A percentile compares a stretch with the other conserved stretches of the same genome.
Conservation (phyloP, 2,797 vertebrate genomes). For the Melopsittacus undulatus region DNA sequence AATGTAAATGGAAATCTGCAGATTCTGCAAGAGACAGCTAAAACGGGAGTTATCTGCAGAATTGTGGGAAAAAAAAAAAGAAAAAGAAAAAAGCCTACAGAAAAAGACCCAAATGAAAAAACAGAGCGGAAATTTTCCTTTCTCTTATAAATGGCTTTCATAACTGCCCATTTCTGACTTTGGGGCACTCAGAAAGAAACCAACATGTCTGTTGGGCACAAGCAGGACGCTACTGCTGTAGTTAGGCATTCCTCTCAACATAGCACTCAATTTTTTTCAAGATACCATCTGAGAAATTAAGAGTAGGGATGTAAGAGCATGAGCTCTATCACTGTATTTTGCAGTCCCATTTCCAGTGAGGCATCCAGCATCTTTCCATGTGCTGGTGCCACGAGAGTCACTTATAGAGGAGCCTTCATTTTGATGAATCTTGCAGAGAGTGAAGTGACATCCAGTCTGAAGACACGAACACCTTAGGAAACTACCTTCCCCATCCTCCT, state of each 20-base stretch:
- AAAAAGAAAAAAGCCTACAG: neutral
- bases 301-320: neutral
- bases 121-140: neutral
- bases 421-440: neutral
- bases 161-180: neutral
- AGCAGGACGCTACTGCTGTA: neutral
- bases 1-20: neutral
- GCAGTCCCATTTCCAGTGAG: neutral
- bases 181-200: neutral
- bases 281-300: neutral
- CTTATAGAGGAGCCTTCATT: neutral
- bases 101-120: neutral
- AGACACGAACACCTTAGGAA: neutral
- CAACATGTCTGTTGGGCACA: rapidly evolving
- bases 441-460: neutral
- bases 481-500: neutral
- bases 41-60: neutral
- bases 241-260: neutral
- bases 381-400: neutral
- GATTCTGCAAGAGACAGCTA: neutral
- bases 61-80: too few species aligned
- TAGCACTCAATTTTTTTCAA: neutral
- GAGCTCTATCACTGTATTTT: neutral
- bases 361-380: neutral
- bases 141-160: neutral